Conservation (phyloP, 2,888 invertebrate species). For the Masnerella sp. region DNA sequence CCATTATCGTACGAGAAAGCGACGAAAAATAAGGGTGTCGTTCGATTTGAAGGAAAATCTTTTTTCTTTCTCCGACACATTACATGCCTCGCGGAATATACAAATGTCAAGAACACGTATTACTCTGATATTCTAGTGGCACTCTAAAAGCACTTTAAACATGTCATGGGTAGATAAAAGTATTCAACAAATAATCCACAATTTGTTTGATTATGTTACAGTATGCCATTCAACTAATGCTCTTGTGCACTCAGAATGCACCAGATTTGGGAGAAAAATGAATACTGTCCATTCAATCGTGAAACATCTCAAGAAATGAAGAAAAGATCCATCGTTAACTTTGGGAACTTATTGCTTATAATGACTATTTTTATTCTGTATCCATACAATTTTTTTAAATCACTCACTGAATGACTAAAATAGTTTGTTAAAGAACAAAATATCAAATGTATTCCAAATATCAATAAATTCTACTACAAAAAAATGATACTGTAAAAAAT, state of each 20-base stretch:
- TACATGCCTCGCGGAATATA: constrained; percentile 62
- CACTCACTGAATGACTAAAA: no score
- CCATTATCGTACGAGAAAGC: constrained; percentile 65
- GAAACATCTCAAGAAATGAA: no score
- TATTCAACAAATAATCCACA: constrained; percentile 54
- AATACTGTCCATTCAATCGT: no score
- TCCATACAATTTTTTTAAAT: no score
- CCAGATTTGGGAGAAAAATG: constrained; percentile 5
- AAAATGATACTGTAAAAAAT: no score
- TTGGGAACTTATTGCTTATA: no score
- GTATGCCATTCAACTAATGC: constrained; percentile 38
- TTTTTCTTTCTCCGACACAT: constrained; percentile 52
- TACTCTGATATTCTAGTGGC: constrained; percentile 65
- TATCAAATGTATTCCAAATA: no score
- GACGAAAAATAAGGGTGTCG: constrained; percentile 70
- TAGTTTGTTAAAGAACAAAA: no score
- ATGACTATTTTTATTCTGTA: no score
- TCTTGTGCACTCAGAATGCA: constrained; percentile 1
- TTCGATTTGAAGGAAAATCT: constrained; percentile 63
- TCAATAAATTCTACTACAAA: no score
- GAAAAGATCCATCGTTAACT: no score
- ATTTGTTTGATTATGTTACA: constrained; percentile 52
- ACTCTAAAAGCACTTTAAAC: constrained; percentile 60
- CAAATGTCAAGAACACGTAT: constrained; percentile 74
- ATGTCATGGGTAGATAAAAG: constrained; percentile 58